Evolutionary conservation across 2,113 vertebrate species (phyloP), one percentile per base, ranked within the genome.

Genomic region (Cheirogaleus medius): DNA sequence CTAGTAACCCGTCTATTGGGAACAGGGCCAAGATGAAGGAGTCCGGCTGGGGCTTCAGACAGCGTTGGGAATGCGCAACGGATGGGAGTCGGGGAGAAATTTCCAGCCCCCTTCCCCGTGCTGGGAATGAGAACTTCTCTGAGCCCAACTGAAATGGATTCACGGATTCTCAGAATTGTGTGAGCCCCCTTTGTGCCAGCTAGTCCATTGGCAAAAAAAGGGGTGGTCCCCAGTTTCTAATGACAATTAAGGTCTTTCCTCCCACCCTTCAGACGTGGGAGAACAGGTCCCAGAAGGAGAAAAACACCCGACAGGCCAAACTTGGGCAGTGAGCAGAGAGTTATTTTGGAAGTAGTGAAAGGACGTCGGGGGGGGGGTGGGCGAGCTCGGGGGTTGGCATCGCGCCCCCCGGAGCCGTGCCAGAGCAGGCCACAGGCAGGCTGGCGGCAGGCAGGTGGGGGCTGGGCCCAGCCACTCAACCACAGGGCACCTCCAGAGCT

Each of bases 301-400:
- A 95, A 82, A 96, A 91, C 92, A 94, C 76, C 69, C 44, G 11
- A 68, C 86, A 95, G 76, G 93, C 97, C 94, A 96, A 96, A 87
- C 83, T 91, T 90, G 95, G 95, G 93, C 96, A 76, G 89, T 21
- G 77, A 97, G 92, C 63, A 63, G 96, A 92, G 97, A 97, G 96
- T 97, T 96, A 95, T 98, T 97, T 96, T 98, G 97, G 97, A 98
- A 97, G 91, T 93, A n/a, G 91, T 21, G 15, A 76, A 89, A 96
- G 97, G 94, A 84, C 97, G 90, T 76, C 87, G 97, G 77, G 94
- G 23, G 83, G 94, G 94, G 86, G 23, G 83, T 91, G 94, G 86
- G 77, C 58, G 82, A 87, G 83, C 88, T 93, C 56, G 58, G 93
- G 58, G 91, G 74, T 91, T 98, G 97, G 96, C 97, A 93, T 90